Evolutionary conservation across 37 sponge, comb jelly and placozoan species (phyloP).

Genomic region (Dysidea cf. avara): DNA sequence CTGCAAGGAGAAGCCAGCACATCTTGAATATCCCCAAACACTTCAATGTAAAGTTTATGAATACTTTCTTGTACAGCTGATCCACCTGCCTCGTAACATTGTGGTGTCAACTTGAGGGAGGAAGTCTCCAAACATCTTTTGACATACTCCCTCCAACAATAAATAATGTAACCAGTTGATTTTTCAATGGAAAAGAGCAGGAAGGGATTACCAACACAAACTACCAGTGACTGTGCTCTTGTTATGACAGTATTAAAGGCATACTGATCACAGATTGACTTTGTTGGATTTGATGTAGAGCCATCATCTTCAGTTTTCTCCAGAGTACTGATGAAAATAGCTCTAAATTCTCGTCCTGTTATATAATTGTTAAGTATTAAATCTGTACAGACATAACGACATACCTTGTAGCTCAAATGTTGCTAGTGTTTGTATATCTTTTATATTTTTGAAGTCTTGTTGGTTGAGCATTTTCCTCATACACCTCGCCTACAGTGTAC

Average conservation of each 20-base stretch:
- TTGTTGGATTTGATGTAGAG: constrained; percentile 28
- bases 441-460: background rate
- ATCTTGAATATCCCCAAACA: no score
- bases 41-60: no score
- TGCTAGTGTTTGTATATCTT: constrained; percentile 14
- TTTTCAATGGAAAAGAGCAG: constrained; percentile 47
- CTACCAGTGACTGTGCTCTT: constrained; percentile 66
- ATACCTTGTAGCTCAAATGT: constrained; percentile 9
- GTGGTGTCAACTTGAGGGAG: constrained; percentile 19
- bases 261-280: constrained; percentile 48
- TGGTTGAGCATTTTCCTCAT: constrained; percentile 1
- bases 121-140: constrained; percentile 50
- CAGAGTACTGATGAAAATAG: constrained; percentile 57
- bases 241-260: constrained; percentile 76
- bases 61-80: no score
- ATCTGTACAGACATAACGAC: background rate
- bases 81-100: background rate
- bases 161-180: background rate
- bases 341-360: constrained; percentile 59
- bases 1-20: no score
- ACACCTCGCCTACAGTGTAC: constrained; percentile 4
- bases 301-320: constrained; percentile 24
- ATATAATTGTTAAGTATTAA: background rate
- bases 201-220: constrained; percentile 71
- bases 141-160: constrained; percentile 73